These are phyloP conservation scores for Entelurus aequoreus DNA, from an alignment of 2,113 vertebrate species.

Conservation along the genomic window DNA sequence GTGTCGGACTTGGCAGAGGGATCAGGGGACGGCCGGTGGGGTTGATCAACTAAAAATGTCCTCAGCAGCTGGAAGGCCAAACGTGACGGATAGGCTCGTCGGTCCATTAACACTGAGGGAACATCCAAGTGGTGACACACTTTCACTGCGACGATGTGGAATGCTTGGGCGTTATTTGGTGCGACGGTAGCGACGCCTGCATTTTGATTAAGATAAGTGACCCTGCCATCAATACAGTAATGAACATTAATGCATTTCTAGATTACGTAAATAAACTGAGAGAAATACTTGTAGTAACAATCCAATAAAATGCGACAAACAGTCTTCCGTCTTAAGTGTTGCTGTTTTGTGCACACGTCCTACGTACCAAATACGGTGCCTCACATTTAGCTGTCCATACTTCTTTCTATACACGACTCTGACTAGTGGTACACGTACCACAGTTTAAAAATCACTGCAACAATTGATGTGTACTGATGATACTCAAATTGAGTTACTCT, in stretches of 20 bases:
- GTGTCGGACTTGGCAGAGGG: slow-evolving; percentile 32
- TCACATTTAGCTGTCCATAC: too few relatives aligned
- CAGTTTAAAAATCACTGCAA: too few relatives aligned
- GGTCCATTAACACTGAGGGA: slow-evolving; percentile 34
- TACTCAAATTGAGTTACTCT: too few relatives aligned
- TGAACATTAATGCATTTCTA: neutral
- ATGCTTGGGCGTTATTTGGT: neutral
- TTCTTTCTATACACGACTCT: too few relatives aligned
- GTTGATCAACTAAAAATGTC: slow-evolving; percentile 56
- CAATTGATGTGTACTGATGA: too few relatives aligned
- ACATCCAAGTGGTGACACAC: slow-evolving; percentile 44
- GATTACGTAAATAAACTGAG: too few relatives aligned
- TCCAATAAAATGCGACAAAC: too few relatives aligned
- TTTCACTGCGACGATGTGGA: slow-evolving; percentile 19
- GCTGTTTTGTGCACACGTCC: too few relatives aligned
- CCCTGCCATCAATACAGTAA: neutral
- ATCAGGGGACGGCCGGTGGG: slow-evolving; percentile 41
- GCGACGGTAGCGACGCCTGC: neutral
- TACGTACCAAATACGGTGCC: too few relatives aligned
- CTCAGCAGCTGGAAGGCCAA: slow-evolving; percentile 47
- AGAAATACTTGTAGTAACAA: too few relatives aligned
- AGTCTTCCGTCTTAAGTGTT: too few relatives aligned
- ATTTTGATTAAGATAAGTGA: neutral
- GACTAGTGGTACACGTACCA: too few relatives aligned
- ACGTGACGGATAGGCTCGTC: slow-evolving; percentile 33